These are phyloP conservation scores for Marasmarcha lunaedactyla DNA, from an alignment of 2,888 invertebrate genomes.

Conservation along the genomic window DNA sequence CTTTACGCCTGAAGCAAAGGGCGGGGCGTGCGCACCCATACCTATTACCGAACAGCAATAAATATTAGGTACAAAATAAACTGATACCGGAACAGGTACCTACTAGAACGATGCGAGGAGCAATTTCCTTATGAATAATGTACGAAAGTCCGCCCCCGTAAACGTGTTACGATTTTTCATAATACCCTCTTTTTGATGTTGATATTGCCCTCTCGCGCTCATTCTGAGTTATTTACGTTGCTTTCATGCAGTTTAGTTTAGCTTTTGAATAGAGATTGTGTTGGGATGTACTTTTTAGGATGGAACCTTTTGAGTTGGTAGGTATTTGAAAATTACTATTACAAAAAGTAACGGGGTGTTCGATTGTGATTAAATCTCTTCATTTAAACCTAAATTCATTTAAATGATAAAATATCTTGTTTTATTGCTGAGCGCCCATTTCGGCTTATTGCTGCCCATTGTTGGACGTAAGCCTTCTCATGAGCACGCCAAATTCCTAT, in stretches of 20 bases:
- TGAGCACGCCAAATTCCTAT: too few species aligned
- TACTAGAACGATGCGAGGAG: constrained; percentile 25
- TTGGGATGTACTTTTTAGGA: too few species aligned
- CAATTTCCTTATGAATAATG: constrained; percentile 63
- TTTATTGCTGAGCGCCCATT: too few species aligned
- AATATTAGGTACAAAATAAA: constrained; percentile 36
- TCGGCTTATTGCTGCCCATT: too few species aligned
- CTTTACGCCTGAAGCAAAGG: constrained; percentile 13
- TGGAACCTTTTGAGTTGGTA: too few species aligned
- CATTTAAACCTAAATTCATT: too few species aligned
- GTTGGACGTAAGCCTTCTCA: too few species aligned
- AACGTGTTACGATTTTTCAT: constrained; percentile 68
- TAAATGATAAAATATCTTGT: too few species aligned
- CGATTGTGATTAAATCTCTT: too few species aligned
- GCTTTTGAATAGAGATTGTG: constrained; percentile 16
- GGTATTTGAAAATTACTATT: too few species aligned
- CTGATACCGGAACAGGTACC: constrained; percentile 30
- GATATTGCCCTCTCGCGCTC: constrained; percentile 21
- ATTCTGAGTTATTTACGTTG: constrained; percentile 33
- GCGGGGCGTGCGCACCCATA: constrained; percentile 39
- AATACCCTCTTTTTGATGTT: constrained; percentile 59
- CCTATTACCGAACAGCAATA: constrained; percentile 42
- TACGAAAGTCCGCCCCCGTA: constrained; percentile 53
- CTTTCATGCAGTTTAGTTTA: constrained; percentile 47
- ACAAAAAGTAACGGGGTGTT: too few species aligned